Base-by-base conservation (phyloP, 1,140 invertebrate species). In the Heliconius hewitsoni region DNA sequence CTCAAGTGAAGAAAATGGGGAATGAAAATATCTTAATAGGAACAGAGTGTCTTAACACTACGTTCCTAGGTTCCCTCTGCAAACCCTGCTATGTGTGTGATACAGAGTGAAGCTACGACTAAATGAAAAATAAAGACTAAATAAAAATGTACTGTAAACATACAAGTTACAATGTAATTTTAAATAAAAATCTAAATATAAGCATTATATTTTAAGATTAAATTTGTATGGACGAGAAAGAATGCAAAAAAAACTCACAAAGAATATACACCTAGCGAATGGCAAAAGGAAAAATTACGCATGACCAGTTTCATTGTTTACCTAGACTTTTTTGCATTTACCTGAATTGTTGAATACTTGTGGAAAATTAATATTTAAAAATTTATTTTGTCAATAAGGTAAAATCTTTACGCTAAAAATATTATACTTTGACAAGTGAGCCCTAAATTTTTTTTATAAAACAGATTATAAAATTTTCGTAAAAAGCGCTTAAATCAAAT, bases 241-340 rank as follows among this genome's bases (percentile, higher is more conserved):
- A 66, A 66, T 66, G 60, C 23, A 66, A 66, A 30, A 57, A 66
- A 66, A 57, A 0, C 55, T 27, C 23, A 66, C 60, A 66, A 66
- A 66, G 60, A 66, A 27, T 27, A 66, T 66, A 57, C 8, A 66
- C 60, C 23, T 66, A 66, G 60, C 27, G 60, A 66, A 66, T 66
- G 60, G 60, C 60, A 66, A 66, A 66, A 66, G 60, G 23, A 66
- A 66, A n/a, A 66, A 66, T 66, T n/a, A 66, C 60, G 60, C 60
- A 66, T 30, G 60, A 66, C 60, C 60, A 66, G 60, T 66, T 66
- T 66, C 60, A 66, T 66, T 66, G 60, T 66, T 66, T 66, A 66
- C 60, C 27, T 66, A 66, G 60, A 66, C 60, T 66, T 66, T 66
- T 57, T 66, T 66, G 23, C 27, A 66, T 66, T 27, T 66, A 66